Conservation (phyloP, 2,113 vertebrate species). For the Laticauda laticaudata region DNA sequence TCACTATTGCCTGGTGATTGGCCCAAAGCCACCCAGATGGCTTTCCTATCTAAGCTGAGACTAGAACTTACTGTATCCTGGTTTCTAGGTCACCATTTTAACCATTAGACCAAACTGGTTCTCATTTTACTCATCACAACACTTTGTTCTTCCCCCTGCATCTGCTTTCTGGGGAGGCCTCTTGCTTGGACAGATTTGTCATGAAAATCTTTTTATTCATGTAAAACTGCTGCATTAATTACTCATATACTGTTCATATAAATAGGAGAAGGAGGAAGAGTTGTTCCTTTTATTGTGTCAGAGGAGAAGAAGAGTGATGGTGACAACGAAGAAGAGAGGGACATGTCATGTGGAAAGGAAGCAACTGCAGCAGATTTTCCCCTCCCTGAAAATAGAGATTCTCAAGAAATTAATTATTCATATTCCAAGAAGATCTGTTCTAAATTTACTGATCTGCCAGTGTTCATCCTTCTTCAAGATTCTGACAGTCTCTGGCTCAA, state of each 20-base stretch:
- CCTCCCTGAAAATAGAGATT: background rate
- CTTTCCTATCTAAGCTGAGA: background rate
- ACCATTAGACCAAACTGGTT: background rate
- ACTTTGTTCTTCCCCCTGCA: background rate
- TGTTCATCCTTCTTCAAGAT: background rate
- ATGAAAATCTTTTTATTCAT: background rate
- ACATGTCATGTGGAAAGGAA: background rate
- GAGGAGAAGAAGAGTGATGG: background rate
- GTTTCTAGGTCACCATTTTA: background rate
- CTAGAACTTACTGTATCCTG: background rate
- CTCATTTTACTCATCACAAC: background rate
- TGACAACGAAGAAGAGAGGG: background rate
- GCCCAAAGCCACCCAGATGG: background rate
- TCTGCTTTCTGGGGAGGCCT: background rate
- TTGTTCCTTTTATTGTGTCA: background rate
- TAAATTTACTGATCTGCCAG: background rate
- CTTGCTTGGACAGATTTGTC: background rate
- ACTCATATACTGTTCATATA: background rate
- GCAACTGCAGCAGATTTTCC: background rate
- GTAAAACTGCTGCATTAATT: rapidly evolving
- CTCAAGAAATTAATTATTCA: background rate
- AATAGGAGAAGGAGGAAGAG: background rate
- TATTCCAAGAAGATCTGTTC: background rate
- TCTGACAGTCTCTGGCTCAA: background rate
- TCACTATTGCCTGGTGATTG: background rate